Base-by-base conservation (phyloP, 2,113 vertebrate species). In the Ceratotherium simum region DNA sequence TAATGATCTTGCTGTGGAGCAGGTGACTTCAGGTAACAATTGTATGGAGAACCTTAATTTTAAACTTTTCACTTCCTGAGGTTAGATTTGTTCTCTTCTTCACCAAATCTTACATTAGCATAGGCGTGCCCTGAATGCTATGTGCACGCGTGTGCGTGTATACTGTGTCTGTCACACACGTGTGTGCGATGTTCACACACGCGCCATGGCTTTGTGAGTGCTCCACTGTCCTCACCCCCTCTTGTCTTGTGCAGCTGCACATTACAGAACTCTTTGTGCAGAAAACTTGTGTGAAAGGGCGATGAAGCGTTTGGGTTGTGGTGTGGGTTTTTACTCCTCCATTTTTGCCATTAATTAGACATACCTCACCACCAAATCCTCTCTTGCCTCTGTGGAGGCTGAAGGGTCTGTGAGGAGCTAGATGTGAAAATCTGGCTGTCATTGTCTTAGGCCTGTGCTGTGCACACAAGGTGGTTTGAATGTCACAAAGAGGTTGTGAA, bases 281-380 rank as follows among this genome's bases (percentile, higher is more conserved):
- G 87, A 91, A 83, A 83, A 80, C 65, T 42, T 76, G 69, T n/a
- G 94, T 91, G 96, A 96, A 91, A 91, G 80, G 70, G 46, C 80
- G 96, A 60, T 94, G 76, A 96, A 93, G 51, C 42, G 10, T 79
- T 96, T 75, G 88, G 75, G 31, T 81, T 8, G 75, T 93, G 92
- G 76, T 94, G 93, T 94, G 65, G 60, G 54, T 20, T 98, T 96
- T 88, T 51, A 92, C 69, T 94, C 80, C 83, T 69, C 86, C 80
- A 8, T 69, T 94, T 95, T 92, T 94, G 82, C 80, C 83, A 60
- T 96, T 97, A 96, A 97, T 97, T 96, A 96, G 95, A 88, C 95
- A 93, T 31, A 83, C 75, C 20, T 97, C 27, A 42, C 56, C 76
- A 69, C 42, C 23, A 46, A 64, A 39, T 88, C 64, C 42, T 83